Percentiles rank a stretch among this genome's conserved stretches.
These are phyloP conservation scores for Anagrus nilaparvatae DNA, from an alignment of 1,140 invertebrate species.

Conservation along the genomic window DNA sequence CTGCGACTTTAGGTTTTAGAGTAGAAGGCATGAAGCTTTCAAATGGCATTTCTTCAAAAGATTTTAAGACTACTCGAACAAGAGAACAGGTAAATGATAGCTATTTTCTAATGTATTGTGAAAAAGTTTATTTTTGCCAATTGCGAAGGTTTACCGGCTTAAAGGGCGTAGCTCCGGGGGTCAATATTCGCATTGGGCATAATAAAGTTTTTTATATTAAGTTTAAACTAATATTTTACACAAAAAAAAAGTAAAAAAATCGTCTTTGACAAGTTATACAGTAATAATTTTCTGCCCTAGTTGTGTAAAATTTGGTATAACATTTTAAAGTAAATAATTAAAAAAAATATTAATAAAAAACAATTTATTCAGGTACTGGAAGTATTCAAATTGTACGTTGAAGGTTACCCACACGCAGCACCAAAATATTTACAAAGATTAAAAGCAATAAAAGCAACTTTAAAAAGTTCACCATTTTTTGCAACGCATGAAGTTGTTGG, in stretches of 20 bases:
- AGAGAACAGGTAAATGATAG: slow-evolving; percentile 47
- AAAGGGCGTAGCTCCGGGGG: too few relatives aligned
- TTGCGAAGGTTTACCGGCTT: too few relatives aligned
- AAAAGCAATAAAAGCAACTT: slow-evolving; percentile 67
- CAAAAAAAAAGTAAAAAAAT: too few relatives aligned
- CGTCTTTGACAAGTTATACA: too few relatives aligned
- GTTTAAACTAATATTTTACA: too few relatives aligned
- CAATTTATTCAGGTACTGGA: slow-evolving; percentile 53
- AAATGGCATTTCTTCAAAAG: slow-evolving; percentile 82
- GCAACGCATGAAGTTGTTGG: slow-evolving; percentile 90
- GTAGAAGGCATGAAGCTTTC: slow-evolving; percentile 90
- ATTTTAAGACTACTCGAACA: slow-evolving; percentile 92
- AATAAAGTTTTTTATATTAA: too few relatives aligned
- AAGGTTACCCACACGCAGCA: slow-evolving; percentile 64
- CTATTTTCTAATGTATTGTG: too few relatives aligned
- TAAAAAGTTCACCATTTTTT: slow-evolving; percentile 82
- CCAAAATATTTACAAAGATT: slow-evolving; percentile 75
- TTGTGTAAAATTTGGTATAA: too few relatives aligned
- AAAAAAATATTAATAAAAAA: not conserved
- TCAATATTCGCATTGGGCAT: too few relatives aligned
- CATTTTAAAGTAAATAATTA: too few relatives aligned
- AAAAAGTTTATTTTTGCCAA: too few relatives aligned
- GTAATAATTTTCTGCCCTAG: too few relatives aligned
- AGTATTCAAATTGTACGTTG: slow-evolving; percentile 74
- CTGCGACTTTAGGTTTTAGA: slow-evolving; percentile 86